Conservation (phyloP, 2,888 invertebrate genomes). For the Hyalella azteca region DNA sequence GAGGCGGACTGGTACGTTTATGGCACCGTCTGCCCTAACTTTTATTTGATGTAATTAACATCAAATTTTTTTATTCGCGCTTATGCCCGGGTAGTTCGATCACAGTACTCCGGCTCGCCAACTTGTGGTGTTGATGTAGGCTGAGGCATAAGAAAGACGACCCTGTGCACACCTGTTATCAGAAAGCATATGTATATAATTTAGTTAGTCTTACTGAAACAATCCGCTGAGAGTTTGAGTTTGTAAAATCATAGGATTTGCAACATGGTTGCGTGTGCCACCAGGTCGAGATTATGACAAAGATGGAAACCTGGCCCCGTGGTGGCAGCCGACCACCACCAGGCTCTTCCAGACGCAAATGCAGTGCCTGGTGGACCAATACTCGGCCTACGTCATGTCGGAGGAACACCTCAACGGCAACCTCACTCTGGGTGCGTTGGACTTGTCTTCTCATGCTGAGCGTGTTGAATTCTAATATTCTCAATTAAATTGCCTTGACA, state of each 20-base stretch:
- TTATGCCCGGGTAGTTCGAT: too few relatives aligned
- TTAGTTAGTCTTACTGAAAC: background rate
- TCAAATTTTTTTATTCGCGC: too few relatives aligned
- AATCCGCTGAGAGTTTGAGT: background rate
- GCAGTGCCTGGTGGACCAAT: constrained; percentile 89
- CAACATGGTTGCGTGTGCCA: constrained; percentile 39
- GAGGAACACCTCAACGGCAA: constrained; percentile 56
- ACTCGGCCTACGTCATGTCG: constrained; percentile 71
- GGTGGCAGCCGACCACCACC: constrained; percentile 89
- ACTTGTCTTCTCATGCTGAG: too few relatives aligned
- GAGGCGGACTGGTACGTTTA: too few relatives aligned
- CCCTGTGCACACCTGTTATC: too few relatives aligned
- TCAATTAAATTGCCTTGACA: too few relatives aligned
- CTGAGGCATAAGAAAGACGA: too few relatives aligned
- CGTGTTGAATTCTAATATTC: too few relatives aligned
- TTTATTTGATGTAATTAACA: too few relatives aligned
- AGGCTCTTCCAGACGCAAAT: constrained; percentile 84
- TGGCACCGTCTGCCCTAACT: too few relatives aligned
- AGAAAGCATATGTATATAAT: background rate
- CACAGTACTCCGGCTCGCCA: too few relatives aligned
- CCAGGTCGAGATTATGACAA: constrained; percentile 85
- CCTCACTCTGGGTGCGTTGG: constrained; percentile 46
- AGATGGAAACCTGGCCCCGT: constrained; percentile 86
- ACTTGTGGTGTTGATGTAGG: too few relatives aligned
- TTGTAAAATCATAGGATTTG: background rate